Evolutionary conservation across 2,888 invertebrate species (phyloP).

Genomic region (Rhagonycha fulva): DNA sequence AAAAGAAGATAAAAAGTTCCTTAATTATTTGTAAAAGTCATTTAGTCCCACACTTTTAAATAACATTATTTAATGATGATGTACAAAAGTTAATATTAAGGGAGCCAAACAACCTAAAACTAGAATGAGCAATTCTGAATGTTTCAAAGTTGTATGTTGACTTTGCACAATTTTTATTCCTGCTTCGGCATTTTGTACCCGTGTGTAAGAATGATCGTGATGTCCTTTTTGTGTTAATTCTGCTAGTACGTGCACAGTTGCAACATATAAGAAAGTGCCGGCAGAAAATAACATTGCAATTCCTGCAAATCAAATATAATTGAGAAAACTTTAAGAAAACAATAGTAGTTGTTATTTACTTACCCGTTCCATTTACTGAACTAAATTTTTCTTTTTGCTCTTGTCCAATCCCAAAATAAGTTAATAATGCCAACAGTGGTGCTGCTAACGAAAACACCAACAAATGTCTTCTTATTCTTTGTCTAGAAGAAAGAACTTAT

Average conservation of each 20-base stretch:
- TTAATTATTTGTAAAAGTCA: neutral
- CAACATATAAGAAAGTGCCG: slow-evolving; percentile 97
- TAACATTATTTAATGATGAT: slow-evolving; percentile 71
- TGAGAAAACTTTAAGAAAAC: no score
- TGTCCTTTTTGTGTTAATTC: slow-evolving; percentile 74
- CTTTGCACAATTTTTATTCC: slow-evolving; percentile 33
- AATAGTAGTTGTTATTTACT: slow-evolving; percentile 21
- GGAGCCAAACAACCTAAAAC: slow-evolving; percentile 89
- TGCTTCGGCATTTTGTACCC: slow-evolving; percentile 50
- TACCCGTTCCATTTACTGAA: slow-evolving; percentile 89
- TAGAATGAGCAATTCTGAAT: slow-evolving; percentile 79
- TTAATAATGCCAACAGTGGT: slow-evolving; percentile 85
- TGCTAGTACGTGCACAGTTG: slow-evolving; percentile 97
- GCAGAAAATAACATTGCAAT: slow-evolving; percentile 98
- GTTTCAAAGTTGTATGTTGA: slow-evolving; percentile 62
- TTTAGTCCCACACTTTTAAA: neutral
- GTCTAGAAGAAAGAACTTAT: slow-evolving; percentile 53
- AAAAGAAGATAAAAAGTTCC: neutral
- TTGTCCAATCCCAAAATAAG: slow-evolving; percentile 92
- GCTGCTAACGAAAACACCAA: slow-evolving; percentile 92
- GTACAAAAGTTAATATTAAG: slow-evolving; percentile 86
- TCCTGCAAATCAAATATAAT: slow-evolving; percentile 54
- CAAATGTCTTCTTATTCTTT: slow-evolving; percentile 85
- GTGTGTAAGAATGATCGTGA: slow-evolving; percentile 54
- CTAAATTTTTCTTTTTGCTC: slow-evolving; percentile 90